phyloP scores from a whole-genome alignment of 2,888 invertebrate genomes.

The Epiblema foenella region DNA sequence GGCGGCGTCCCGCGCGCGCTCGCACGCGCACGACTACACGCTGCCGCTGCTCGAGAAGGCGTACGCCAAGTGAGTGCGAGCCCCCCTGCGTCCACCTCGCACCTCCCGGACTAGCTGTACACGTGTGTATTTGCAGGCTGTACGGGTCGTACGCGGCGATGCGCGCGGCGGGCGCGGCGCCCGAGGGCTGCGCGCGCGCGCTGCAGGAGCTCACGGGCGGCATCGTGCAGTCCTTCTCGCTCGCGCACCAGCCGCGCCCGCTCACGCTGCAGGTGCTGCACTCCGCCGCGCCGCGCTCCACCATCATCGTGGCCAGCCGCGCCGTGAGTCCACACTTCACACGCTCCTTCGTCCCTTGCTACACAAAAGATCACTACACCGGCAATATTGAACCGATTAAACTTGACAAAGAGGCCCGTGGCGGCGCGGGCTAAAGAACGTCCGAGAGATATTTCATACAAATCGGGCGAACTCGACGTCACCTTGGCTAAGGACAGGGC shows the following conservation, averaged over 20 bases:
- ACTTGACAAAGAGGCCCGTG: no score
- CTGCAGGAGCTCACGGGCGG: conserved; percentile 90
- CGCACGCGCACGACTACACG: conserved; percentile 88
- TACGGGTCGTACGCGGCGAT: conserved; percentile 89
- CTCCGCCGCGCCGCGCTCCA: conserved; percentile 89
- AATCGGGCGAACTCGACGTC: no score
- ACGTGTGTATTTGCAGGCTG: conserved; percentile 69
- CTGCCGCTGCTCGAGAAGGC: conserved; percentile 91
- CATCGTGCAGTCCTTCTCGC: conserved; percentile 89
- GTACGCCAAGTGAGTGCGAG: conserved; percentile 88
- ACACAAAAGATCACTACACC: no score
- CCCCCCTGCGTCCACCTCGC: no score
- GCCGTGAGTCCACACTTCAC: conserved; percentile 17
- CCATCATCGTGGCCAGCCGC: conserved; percentile 87
- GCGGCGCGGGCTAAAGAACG: no score
- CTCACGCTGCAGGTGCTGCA: conserved; percentile 88
- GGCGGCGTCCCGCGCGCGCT: conserved; percentile 57
- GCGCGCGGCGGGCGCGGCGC: conserved; percentile 85
- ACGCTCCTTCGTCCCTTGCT: no score
- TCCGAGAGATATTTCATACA: no score
- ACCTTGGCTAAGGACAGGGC: no score
- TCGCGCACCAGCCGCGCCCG: conserved; percentile 87
- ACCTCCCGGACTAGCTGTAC: no score
- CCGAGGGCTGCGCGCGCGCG: conserved; percentile 87
- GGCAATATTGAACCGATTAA: no score